phyloP scores from a whole-genome alignment of 2,113 vertebrate genomes.

The Cebus imitator region DNA sequence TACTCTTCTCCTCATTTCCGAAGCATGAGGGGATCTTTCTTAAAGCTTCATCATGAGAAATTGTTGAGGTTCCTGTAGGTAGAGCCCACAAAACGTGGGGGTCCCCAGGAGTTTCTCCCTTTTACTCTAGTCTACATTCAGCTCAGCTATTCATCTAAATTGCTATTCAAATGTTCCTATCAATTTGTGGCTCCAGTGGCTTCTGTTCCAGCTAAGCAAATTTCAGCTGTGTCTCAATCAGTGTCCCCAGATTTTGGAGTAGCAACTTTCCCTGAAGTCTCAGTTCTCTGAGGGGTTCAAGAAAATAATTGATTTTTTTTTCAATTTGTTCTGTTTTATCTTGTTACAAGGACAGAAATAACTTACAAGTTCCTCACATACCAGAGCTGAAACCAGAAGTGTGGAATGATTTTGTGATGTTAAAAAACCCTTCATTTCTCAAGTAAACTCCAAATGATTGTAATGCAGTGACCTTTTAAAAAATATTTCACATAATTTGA shows the following conservation, averaged over 20 bases:
- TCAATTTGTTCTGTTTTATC: not conserved
- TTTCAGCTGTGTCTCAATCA: not conserved
- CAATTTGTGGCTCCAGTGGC: not conserved
- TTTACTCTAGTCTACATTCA: not conserved
- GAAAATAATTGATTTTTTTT: not conserved
- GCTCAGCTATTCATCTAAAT: not conserved
- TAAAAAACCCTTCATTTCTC: not conserved
- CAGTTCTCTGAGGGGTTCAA: not conserved
- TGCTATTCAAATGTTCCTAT: not conserved
- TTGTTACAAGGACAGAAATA: not conserved
- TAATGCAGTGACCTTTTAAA: not conserved
- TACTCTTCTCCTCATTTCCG: too few relatives aligned
- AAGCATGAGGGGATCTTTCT: not conserved
- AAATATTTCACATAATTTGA: not conserved
- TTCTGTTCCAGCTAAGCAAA: not conserved
- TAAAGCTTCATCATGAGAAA: not conserved
- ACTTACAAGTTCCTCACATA: not conserved
- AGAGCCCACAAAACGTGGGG: not conserved
- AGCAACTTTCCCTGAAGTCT: not conserved
- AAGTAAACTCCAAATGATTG: not conserved
- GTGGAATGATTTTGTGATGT: not conserved
- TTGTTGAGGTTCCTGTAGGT: not conserved
- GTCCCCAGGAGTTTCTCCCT: not conserved
- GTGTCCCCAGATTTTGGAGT: not conserved
- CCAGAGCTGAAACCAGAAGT: not conserved